Base-by-base conservation (phyloP, 2,113 vertebrate genomes). In the Hoplias malabaricus region DNA sequence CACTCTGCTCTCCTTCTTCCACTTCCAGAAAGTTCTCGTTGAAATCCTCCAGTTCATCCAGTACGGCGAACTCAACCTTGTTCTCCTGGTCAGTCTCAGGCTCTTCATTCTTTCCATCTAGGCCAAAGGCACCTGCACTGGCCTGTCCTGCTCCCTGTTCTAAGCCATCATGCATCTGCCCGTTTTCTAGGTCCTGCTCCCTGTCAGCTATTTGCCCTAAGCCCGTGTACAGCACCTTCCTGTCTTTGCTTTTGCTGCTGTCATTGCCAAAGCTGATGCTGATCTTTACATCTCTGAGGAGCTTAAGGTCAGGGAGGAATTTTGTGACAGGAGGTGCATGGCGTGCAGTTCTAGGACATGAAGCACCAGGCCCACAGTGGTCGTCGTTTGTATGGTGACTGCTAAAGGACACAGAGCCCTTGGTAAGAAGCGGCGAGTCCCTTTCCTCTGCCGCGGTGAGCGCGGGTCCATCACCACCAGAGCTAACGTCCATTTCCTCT, bases 401-500 rank as follows among this genome's bases (percentile, higher is more conserved):
- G 90, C 94, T 94, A 92, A 97, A 95, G 84, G 91, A 93, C 85
- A 94, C 80, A 82, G 95, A 93, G 93, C 93, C 94, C 91, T 93
- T 95, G 89, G 92, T 91, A 89, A 96, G 94, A 86, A 94, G 93
- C 79, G 88, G 91, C 85, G 89, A 90, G 90, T 92, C 93, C 84
- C 90, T 87, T 90, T 96, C 95, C 94, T 93, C 96, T 85, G 93
- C 93, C 93, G 93, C 96, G 95, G 91, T 93, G 91, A 96, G 92
- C 94, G 94, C 95, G 95, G 94, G 95, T 98, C 98, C 98, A 99
- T 98, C 98, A 99, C 98, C 97, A 98, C 98, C 98, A 94, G 96
- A 99, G 97, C 98, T 95, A 99, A 99, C 98, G 98, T 99, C 98
- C 98, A 99, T 98, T 96, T 98, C 96, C 95, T 99, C 98, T 96